Evolutionary conservation across 2,888 invertebrate genomes (phyloP).

Genomic region (Pseudolycoriella hygida): DNA sequence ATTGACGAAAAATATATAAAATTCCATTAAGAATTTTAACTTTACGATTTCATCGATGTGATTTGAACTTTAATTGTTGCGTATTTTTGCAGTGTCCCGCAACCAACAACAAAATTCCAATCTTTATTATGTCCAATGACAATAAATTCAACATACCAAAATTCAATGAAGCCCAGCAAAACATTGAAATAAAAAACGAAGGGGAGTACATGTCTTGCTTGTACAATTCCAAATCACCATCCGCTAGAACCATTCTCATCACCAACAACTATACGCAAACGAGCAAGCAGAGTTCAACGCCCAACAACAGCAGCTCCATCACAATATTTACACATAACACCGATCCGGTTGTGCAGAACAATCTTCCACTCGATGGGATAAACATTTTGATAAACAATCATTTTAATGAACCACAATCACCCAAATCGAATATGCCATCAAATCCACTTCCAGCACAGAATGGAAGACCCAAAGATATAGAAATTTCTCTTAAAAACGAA

Average conservation of each 20-base stretch:
- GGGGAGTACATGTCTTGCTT: neutral
- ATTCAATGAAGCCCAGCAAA: neutral
- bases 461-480: too few species aligned
- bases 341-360: neutral
- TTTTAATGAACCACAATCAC: neutral
- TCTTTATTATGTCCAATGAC: too few species aligned
- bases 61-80: too few species aligned
- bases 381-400: neutral
- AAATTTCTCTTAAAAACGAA: too few species aligned
- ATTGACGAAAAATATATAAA: too few species aligned
- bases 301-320: neutral
- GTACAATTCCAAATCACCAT: neutral
- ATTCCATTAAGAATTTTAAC: too few species aligned
- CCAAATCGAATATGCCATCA: neutral
- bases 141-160: neutral
- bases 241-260: neutral
- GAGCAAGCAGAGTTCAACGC: neutral
- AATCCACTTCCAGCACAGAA: too few species aligned
- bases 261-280: neutral
- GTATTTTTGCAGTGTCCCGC: too few species aligned
- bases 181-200: neutral
- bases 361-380: neutral
- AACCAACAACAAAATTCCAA: too few species aligned
- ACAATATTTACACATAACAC: neutral
- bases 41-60: too few species aligned